Base-by-base conservation (phyloP, 2,797 vertebrate genomes). In the Bradypodion pumilum region DNA sequence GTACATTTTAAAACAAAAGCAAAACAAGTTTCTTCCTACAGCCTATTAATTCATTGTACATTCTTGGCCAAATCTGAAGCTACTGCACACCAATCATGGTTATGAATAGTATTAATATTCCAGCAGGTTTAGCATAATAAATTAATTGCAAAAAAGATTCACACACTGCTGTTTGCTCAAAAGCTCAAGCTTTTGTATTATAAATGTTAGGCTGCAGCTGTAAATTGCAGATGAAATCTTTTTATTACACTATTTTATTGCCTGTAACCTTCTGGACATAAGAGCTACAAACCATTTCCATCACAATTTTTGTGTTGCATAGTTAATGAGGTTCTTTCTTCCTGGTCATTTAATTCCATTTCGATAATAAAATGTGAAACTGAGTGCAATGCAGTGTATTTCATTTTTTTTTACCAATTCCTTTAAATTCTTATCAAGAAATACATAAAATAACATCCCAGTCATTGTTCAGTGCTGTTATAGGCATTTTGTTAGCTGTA, bases 321-420 rank as follows among this genome's bases (percentile, higher is more conserved):
- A 65, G 44, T 73, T 89, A 85, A 86, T 81, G 29, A 78, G 7
- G 0, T 72, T 74, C 12, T 86, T 87, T 89, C 29, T 87, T 86
- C 76, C 40, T 84, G 44, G 35, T 78, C 2, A 74, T 88, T 74
- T 85, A 32, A 80, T 90, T 91, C 84, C 1, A 84, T 88, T 90
- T 87, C 88, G 59, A 72, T 40, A 86, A 10, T 2, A 49, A 88
- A 83, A 27, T 78, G 3, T 77, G 29, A 89, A 89, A 90, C 23
- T 75, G 0, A 63, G 32, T 85, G 46, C 44, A 74, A 74, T 10
- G 52, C 72, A 89, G 84, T 82, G 6, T 66, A 69, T 21, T 13
- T 27, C 7, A 73, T 1, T 80, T 83, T 87, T 81, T 75, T 56
- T 37, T 69, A 77, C 80, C 21, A 60, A 4, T 10, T 4, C 0